Evolutionary conservation across 2,113 vertebrate species (phyloP).

Genomic region (Campylomormyrus tamandua): DNA sequence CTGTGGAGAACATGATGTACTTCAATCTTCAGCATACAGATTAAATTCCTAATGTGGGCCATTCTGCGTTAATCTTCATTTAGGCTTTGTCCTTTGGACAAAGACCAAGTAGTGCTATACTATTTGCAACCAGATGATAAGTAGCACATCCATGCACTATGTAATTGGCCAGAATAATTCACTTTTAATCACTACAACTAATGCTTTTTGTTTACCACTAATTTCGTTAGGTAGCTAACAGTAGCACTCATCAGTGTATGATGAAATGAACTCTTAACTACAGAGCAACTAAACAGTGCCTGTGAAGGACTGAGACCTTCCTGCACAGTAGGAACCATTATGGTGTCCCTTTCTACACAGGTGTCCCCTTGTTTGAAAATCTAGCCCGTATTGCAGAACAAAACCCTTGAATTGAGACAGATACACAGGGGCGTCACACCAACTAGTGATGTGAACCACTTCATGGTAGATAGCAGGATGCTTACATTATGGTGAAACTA

Average conservation of each 20-base stretch:
- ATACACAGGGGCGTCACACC: neutral
- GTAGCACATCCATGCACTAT: neutral
- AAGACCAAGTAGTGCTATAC: neutral
- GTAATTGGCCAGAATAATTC: neutral
- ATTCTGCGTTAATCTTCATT: neutral
- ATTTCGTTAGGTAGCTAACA: neutral
- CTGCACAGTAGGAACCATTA: neutral
- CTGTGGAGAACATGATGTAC: neutral
- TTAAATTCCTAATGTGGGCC: neutral
- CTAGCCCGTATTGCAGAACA: neutral
- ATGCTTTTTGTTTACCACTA: neutral
- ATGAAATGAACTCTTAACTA: neutral
- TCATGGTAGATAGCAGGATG: neutral
- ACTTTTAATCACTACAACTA: neutral
- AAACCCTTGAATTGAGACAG: neutral
- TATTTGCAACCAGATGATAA: neutral
- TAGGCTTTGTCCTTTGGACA: neutral
- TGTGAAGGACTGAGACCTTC: neutral
- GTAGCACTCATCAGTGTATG: neutral
- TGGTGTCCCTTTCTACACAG: neutral
- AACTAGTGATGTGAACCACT: neutral
- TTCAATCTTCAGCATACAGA: neutral
- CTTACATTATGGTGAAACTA: no score
- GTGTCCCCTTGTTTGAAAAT: constrained; percentile 3
- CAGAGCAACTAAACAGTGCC: neutral